A percentile compares a stretch with the other conserved stretches of the same genome.
Conservation (phyloP, 2,797 vertebrate species). For the Sus cebifrons region DNA sequence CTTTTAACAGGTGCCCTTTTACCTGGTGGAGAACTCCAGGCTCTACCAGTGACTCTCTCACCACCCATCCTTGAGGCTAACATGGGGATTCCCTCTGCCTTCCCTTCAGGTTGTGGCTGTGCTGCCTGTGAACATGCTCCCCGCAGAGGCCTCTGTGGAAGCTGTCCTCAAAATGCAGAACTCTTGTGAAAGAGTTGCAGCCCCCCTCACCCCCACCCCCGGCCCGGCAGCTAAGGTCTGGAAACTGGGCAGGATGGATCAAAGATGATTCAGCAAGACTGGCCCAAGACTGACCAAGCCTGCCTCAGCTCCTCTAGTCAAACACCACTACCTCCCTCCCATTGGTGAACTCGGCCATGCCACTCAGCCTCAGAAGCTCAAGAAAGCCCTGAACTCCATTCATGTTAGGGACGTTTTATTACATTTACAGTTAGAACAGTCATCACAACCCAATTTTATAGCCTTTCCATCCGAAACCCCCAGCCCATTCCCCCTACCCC, state of each 20-base stretch:
- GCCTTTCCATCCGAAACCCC: no score
- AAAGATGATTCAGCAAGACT: background rate
- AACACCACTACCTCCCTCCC: background rate
- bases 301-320: background rate
- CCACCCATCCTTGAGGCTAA: background rate
- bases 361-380: background rate
- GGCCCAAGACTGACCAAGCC: background rate
- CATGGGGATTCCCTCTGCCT: background rate
- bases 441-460: no score
- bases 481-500: no score
- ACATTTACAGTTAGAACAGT: no score
- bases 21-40: background rate
- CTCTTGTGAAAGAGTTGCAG: background rate
- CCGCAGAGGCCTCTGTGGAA: background rate
- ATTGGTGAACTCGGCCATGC: background rate
- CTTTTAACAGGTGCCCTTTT: background rate
- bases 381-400: background rate
- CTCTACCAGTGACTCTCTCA: background rate
- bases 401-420: no score
- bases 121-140: background rate
- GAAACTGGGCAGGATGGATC: background rate
- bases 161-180: background rate
- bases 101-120: background rate
- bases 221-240: background rate
- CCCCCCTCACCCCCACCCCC: no score